Base-by-base conservation (phyloP, 2,797 vertebrate genomes). In the Parambassis ranga region DNA sequence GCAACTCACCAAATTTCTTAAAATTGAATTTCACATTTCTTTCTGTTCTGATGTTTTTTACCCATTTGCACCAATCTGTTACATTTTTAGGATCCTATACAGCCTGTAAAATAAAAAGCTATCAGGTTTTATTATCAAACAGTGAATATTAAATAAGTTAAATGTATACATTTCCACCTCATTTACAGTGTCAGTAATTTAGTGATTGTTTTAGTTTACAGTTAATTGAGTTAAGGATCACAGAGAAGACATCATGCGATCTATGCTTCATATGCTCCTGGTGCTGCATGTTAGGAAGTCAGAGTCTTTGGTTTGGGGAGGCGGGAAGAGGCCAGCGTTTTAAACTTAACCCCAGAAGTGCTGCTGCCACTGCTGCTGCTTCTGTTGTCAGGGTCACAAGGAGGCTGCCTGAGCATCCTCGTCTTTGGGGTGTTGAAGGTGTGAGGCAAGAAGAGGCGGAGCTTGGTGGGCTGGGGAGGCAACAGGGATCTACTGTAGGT, bases 221-320 rank as follows among this genome's bases (percentile, higher is more conserved):
- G n/a, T n/a, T n/a, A n/a, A n/a, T n/a, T n/a, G n/a, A n/a, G n/a
- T n/a, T n/a, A n/a, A n/a, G n/a, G n/a, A n/a, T n/a, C n/a, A n/a
- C n/a, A n/a, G n/a, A n/a, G n/a, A n/a, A n/a, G n/a, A n/a, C n/a
- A n/a, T n/a, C n/a, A n/a, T n/a, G n/a, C n/a, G n/a, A n/a, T n/a
- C n/a, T n/a, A n/a, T n/a, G n/a, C n/a, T 52, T 42, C 15, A 36
- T 27, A 36, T 47, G 31, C 14, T 44, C 20, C 13, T 3, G 0
- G 16, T 27, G 31, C 57, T 63, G 52, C 10, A 16, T 14, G 41
- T 63, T 20, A 35, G 39, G 70, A 8, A 44, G 38, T 3, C 0
- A 47, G 10, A 31, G 18, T 94, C 92, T 96, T 96, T 93, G 95
- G 95, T 78, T 96, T 96, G 65, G 94, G 96, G 87, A 97, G 96